Base-by-base conservation (phyloP, 1,140 invertebrate genomes). In the Drosophila subpulchrella region DNA sequence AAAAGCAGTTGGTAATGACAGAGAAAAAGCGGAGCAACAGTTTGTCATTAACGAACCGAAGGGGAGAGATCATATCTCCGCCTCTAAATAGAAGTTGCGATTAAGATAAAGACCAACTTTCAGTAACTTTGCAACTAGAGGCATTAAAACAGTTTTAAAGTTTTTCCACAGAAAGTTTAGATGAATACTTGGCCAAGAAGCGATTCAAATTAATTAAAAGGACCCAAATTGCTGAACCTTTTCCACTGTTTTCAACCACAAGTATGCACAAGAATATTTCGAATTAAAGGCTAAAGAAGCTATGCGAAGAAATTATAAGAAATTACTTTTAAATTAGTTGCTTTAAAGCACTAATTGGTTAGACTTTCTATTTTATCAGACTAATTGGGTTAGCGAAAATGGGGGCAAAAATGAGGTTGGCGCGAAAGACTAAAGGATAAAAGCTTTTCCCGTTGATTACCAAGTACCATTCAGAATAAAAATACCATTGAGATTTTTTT, bases 321-420 rank as follows among this genome's bases (percentile, higher is more conserved):
- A 86, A 86, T 76, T 56, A 73, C 75, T 81, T 86, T 79, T 75
- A 76, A 86, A 86, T 86, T 86, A 73, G 78, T 81, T 11, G 27
- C 20, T 46, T 54, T 48, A 24, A 66, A 42, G 46, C 27, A 38
- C 51, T 48, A 78, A 78, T 77, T 81, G 67, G 44, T 59, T 42
- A 6, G 36, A 46, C 51, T 51, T 59, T 20, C 61, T 46, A 27
- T 51, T 54, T 38, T 12, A 39, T 13, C 30, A 7, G 42, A 10
- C 47, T 46, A 78, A 59, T 34, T 53, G 34, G 57, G 38, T 62
- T 47, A 8, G 2, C 17, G 38, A 38, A n/a, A 53, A 30, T 20
- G n/a, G 7, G 8, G 10, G 48, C n/a, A 50, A 59, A 75, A 71
- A 53, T 12, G 15, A 20, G 2, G 20, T 20, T 2, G 2, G 12